Conservation (phyloP, 2,797 vertebrate species). For the Thripadectes ignobilis region DNA sequence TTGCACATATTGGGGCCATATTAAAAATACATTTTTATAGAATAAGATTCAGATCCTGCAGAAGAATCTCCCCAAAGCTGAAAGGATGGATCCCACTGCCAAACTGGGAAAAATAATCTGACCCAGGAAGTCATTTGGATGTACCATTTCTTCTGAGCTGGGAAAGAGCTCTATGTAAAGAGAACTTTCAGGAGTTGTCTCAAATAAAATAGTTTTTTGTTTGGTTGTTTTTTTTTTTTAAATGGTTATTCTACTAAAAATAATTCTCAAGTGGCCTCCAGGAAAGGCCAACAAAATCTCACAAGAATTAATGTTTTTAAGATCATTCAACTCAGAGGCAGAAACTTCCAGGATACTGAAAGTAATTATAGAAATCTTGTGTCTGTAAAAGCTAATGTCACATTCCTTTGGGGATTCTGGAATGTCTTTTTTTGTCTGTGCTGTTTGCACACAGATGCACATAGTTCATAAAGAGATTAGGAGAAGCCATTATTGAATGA, state of each 20-base stretch:
- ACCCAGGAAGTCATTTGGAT: not conserved
- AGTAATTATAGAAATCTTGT: not conserved
- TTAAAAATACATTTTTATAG: not conserved
- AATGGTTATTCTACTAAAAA: not conserved
- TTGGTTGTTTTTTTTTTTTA: fast-evolving
- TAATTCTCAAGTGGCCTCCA: not conserved
- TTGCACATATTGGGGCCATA: not conserved
- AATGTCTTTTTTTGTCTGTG: not conserved
- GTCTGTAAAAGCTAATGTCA: not conserved
- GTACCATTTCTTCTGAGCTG: not conserved
- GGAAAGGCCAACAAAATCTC: not conserved
- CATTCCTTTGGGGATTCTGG: not conserved
- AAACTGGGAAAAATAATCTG: not conserved
- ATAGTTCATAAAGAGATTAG: not conserved
- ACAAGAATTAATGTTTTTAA: not conserved
- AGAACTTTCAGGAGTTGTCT: not conserved
- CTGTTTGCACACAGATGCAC: not conserved
- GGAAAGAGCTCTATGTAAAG: not conserved
- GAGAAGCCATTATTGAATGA: not conserved
- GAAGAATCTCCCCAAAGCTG: not conserved
- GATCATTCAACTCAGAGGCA: not conserved
- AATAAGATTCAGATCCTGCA: not conserved
- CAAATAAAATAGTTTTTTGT: not conserved
- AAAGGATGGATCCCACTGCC: not conserved
- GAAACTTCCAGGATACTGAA: not conserved